phyloP scores from a whole-genome alignment of 1,140 invertebrate genomes.

The Magallana ariakensis region DNA sequence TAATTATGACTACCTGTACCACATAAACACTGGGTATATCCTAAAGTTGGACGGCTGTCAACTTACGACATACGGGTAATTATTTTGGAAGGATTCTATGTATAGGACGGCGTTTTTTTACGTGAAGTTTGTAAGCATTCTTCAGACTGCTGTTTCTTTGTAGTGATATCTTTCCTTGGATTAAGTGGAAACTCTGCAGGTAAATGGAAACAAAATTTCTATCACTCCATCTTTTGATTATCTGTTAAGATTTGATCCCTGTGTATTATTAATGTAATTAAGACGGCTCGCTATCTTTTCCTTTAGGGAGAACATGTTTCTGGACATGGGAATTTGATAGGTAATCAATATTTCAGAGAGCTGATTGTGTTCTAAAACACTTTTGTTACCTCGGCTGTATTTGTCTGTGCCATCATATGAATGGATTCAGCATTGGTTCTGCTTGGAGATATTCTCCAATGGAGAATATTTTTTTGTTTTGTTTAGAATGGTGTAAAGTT shows the following conservation, averaged over 20 bases:
- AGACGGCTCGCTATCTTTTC: background rate
- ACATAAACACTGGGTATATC: slow-evolving; percentile 18
- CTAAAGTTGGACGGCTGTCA: slow-evolving; percentile 16
- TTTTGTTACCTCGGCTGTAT: background rate
- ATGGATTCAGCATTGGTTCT: background rate
- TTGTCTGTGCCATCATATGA: background rate
- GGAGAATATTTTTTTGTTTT: background rate
- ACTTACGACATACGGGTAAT: slow-evolving; percentile 20
- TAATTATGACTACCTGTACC: slow-evolving; percentile 34
- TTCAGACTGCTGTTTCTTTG: background rate
- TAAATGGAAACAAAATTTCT: background rate
- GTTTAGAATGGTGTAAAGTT: background rate
- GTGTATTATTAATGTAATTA: slow-evolving; percentile 4
- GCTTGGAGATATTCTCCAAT: background rate
- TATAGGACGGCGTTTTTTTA: background rate
- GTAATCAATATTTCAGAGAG: slow-evolving; percentile 10
- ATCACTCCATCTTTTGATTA: background rate
- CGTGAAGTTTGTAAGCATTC: background rate
- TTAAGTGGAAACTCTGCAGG: background rate
- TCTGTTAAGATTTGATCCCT: background rate
- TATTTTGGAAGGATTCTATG: slow-evolving; percentile 11
- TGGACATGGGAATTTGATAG: background rate
- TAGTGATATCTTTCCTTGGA: slow-evolving; percentile 10
- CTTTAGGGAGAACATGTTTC: background rate
- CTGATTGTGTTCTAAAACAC: slow-evolving; percentile 10